A percentile compares a stretch with the other conserved stretches of the same genome.
These are phyloP conservation scores for Luperina nickerlii DNA, from an alignment of 2,888 invertebrate species.

Conservation along the genomic window DNA sequence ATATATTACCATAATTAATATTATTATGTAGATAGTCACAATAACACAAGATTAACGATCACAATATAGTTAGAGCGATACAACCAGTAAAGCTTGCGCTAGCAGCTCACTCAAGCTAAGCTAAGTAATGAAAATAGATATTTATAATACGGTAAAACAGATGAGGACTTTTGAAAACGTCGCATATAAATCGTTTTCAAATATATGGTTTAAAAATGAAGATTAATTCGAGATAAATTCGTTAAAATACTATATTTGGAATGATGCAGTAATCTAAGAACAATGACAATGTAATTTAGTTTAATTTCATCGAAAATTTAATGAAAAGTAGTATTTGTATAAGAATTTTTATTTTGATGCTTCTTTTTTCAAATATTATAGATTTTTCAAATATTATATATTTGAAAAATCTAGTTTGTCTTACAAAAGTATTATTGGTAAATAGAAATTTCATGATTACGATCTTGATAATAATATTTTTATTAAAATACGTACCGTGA, in stretches of 20 bases:
- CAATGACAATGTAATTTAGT: not conserved
- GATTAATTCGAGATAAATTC: conserved; percentile 14
- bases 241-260: conserved; percentile 11
- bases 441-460: not conserved
- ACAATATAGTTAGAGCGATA: conserved; percentile 52
- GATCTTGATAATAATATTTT: not conserved
- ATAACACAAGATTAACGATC: conserved; percentile 54
- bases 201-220: not conserved
- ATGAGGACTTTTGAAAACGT: not conserved
- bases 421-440: not conserved
- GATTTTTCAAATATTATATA: too few relatives aligned
- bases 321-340: not conserved
- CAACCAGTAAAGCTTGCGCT: conserved; percentile 51
- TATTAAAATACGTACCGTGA: conserved; percentile 28
- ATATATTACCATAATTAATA: conserved; percentile 32
- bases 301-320: not conserved
- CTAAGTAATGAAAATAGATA: conserved; percentile 11
- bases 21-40: conserved; percentile 46
- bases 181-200: not conserved
- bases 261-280: not conserved
- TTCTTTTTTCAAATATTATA: not conserved
- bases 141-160: not conserved
- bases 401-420: not conserved
- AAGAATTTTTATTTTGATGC: not conserved
- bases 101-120: conserved; percentile 53